Conservation (phyloP, 2,888 invertebrate genomes). For the Drosophila kuntzei region DNA sequence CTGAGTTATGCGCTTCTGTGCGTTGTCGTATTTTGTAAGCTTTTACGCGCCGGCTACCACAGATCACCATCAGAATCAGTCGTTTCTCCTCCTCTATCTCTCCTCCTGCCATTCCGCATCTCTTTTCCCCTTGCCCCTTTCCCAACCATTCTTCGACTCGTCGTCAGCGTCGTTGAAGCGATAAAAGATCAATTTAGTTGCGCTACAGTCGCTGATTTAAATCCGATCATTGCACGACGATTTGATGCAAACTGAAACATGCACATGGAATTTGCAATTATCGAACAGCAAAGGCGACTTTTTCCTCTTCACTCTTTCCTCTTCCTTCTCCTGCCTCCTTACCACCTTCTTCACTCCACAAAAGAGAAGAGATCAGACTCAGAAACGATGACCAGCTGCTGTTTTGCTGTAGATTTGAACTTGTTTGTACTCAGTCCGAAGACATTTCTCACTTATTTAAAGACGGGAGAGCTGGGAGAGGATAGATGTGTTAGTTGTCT, state of each 20-base stretch:
- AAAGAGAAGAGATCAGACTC: slow-evolving; percentile 18
- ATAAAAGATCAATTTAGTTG: slow-evolving; percentile 85
- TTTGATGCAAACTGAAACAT: slow-evolving; percentile 82
- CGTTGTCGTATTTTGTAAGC: slow-evolving; percentile 80
- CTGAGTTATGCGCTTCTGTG: slow-evolving; percentile 79
- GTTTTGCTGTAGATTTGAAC: slow-evolving; percentile 18
- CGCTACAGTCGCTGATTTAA: slow-evolving; percentile 84
- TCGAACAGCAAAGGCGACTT: slow-evolving; percentile 82
- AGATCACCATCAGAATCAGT: slow-evolving; percentile 43
- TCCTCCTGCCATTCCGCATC: not conserved
- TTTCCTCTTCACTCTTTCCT: not conserved
- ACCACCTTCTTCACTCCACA: not conserved
- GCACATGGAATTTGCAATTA: slow-evolving; percentile 84
- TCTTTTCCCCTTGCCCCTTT: not conserved
- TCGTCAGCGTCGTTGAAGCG: slow-evolving; percentile 74
- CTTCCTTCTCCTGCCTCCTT: not conserved
- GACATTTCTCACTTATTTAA: slow-evolving; percentile 11
- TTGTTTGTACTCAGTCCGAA: slow-evolving; percentile 19
- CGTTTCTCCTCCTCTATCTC: not conserved
- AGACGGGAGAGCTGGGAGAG: not conserved
- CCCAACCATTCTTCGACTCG: not conserved
- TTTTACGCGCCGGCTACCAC: slow-evolving; percentile 77
- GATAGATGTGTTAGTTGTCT: not conserved
- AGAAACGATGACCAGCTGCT: slow-evolving; percentile 43
- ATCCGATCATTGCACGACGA: slow-evolving; percentile 83